phyloP scores from a whole-genome alignment of 2,888 invertebrate species.

The Leptinotarsa peninsularis region DNA sequence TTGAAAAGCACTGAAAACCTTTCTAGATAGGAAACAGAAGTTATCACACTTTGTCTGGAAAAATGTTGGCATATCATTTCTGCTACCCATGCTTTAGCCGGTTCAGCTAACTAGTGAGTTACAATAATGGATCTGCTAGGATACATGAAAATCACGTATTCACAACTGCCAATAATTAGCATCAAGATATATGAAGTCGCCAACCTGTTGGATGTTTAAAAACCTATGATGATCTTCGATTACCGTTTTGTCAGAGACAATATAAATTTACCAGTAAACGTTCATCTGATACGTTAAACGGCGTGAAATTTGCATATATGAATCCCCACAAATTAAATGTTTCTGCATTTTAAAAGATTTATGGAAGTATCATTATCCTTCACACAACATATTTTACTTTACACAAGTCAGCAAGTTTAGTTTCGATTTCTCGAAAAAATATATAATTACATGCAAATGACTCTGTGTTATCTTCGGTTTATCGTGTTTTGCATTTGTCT shows the following conservation, averaged over 20 bases:
- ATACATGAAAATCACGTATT: neutral
- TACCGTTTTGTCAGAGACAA: slow-evolving; percentile 39
- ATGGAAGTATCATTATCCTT: slow-evolving; percentile 46
- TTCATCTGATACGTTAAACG: slow-evolving; percentile 47
- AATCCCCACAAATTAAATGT: slow-evolving; percentile 41
- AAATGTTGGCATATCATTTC: too few relatives aligned
- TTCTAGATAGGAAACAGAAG: too few relatives aligned
- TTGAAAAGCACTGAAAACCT: too few relatives aligned
- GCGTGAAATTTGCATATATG: slow-evolving; percentile 45
- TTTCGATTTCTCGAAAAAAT: slow-evolving; percentile 39
- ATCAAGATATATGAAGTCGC: neutral
- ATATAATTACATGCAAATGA: slow-evolving; percentile 40
- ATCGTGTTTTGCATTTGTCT: slow-evolving; percentile 26
- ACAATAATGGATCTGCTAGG: neutral
- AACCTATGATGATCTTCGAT: slow-evolving; percentile 32
- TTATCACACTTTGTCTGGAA: too few relatives aligned
- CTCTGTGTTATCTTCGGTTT: slow-evolving; percentile 26
- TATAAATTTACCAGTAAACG: slow-evolving; percentile 43
- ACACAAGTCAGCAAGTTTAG: slow-evolving; percentile 38
- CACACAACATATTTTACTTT: slow-evolving; percentile 44
- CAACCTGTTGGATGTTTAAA: neutral
- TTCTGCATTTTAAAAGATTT: slow-evolving; percentile 43
- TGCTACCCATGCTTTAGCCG: too few relatives aligned
- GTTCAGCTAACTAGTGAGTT: too few relatives aligned
- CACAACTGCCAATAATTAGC: neutral